phyloP scores from a whole-genome alignment of 2,888 invertebrate genomes.

The Cantharis rufa region DNA sequence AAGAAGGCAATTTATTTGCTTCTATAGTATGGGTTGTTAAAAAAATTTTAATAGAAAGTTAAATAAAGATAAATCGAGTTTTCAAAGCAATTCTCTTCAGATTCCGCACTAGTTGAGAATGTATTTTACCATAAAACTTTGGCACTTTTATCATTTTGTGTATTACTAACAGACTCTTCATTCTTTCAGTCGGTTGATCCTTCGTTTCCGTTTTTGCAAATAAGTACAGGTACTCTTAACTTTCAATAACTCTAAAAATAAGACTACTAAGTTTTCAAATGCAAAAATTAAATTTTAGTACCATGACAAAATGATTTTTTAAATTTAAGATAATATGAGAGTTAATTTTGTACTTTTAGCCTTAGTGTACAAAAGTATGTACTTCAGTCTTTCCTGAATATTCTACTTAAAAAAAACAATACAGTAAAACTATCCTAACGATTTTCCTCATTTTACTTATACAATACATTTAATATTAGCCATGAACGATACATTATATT shows the following conservation, averaged over 20 bases:
- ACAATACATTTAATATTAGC: background rate
- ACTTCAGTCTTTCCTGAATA: background rate
- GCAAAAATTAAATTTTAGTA: background rate
- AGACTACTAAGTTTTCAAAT: no score
- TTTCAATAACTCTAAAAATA: background rate
- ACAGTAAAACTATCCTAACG: background rate
- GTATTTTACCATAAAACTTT: background rate
- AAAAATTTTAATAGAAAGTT: background rate
- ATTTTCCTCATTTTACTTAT: background rate
- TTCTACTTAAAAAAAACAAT: background rate
- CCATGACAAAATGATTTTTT: background rate
- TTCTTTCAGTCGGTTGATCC: background rate
- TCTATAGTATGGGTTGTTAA: background rate
- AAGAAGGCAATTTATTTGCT: background rate
- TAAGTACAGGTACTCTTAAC: background rate
- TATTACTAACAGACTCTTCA: background rate
- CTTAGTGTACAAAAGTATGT: background rate
- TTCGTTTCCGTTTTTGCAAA: background rate
- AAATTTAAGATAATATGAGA: background rate
- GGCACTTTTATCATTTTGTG: background rate
- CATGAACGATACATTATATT: background rate
- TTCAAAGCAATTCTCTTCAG: background rate
- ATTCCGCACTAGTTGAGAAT: background rate
- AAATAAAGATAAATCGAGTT: background rate
- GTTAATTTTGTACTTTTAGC: background rate